Evolutionary conservation across 2,888 invertebrate species (phyloP).

Genomic region (Stramonita haemastoma): DNA sequence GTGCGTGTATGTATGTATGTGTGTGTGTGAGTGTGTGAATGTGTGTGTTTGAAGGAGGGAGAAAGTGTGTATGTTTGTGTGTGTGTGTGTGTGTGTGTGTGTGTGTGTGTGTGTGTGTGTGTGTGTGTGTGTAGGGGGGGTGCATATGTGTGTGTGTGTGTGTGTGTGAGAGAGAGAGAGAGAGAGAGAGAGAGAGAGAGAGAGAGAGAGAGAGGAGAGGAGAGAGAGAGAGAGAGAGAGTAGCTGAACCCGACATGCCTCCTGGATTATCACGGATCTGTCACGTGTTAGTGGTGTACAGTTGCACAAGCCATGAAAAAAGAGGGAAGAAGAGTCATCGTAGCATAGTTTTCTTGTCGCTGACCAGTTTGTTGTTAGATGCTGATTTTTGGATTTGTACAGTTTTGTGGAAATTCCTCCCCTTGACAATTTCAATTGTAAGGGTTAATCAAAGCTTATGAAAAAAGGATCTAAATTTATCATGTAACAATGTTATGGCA

Average conservation of each 20-base stretch:
- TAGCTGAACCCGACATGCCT: not conserved
- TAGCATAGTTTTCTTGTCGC: too few species aligned
- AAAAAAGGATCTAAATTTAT: too few species aligned
- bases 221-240: constrained; percentile 12
- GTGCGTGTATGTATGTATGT: not conserved
- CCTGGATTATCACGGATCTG: too few species aligned
- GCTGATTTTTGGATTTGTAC: too few species aligned
- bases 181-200: constrained; percentile 7
- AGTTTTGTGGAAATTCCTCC: too few species aligned
- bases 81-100: not conserved
- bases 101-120: not conserved
- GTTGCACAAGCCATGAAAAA: not conserved
- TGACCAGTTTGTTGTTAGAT: too few species aligned
- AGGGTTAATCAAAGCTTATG: too few species aligned
- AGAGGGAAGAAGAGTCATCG: too few species aligned
- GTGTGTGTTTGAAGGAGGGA: not conserved
- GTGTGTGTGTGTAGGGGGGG: not conserved
- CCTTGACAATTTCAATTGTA: too few species aligned
- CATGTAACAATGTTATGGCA: too few species aligned
- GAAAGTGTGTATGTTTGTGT: not conserved
- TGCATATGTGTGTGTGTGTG: not conserved
- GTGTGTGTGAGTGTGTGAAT: not conserved
- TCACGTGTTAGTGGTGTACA: too few species aligned
- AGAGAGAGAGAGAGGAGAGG: not conserved
- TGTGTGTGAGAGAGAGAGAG: not conserved